These are phyloP conservation scores for Tragulus kanchil DNA, from an alignment of 2,113 vertebrate genomes.

Conservation along the genomic window DNA sequence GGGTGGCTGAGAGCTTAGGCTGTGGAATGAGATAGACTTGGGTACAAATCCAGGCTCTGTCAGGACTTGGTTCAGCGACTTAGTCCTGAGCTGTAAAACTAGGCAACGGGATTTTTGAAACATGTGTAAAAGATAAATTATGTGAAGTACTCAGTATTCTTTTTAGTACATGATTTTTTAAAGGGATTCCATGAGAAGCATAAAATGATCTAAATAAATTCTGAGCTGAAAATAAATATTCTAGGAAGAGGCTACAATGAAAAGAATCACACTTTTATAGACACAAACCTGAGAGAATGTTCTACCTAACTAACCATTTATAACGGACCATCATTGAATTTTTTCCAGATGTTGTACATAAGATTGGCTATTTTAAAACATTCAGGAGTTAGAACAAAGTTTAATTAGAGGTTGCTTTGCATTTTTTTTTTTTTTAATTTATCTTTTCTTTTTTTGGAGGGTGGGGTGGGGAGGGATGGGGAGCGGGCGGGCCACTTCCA, in stretches of 20 bases:
- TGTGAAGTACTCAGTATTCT: not conserved
- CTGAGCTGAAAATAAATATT: constrained; percentile 16
- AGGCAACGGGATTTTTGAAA: not conserved
- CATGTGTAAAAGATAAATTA: not conserved
- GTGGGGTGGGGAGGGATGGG: too few species aligned
- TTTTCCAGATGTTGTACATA: not conserved
- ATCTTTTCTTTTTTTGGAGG: too few species aligned
- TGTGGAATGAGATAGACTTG: not conserved
- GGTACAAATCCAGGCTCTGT: not conserved
- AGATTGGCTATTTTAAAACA: constrained; percentile 7
- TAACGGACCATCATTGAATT: not conserved
- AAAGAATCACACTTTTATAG: constrained; percentile 7
- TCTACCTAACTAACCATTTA: not conserved
- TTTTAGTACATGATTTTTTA: not conserved
- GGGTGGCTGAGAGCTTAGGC: not conserved
- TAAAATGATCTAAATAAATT: constrained; percentile 6
- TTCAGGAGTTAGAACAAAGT: constrained; percentile 31
- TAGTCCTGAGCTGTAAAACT: not conserved
- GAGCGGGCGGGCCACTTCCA: too few species aligned
- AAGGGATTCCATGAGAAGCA: not conserved
- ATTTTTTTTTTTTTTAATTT: not conserved
- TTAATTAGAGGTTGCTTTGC: constrained; percentile 18
- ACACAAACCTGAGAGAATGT: not conserved
- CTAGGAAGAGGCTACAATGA: not conserved
- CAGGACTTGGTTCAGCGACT: not conserved